phyloP scores from a whole-genome alignment of 2,113 vertebrate genomes.

The Miniopterus natalensis region DNA sequence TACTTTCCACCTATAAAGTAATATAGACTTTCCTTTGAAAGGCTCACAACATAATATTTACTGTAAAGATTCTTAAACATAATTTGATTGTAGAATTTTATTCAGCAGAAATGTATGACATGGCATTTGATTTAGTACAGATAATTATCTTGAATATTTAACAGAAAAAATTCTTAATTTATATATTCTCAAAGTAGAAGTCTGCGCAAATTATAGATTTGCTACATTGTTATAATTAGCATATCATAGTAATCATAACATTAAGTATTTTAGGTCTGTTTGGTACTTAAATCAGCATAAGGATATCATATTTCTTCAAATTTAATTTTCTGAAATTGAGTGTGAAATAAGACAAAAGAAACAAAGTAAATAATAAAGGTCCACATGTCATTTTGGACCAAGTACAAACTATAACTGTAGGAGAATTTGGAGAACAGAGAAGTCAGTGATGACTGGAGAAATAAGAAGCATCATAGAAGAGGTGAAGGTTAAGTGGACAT shows the following conservation, averaged over 20 bases:
- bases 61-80: neutral
- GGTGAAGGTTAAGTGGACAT: neutral
- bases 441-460: neutral
- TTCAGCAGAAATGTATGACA: neutral
- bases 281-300: conserved; percentile 50
- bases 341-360: conserved; percentile 58
- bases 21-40: neutral
- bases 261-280: conserved; percentile 8
- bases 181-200: conserved; percentile 22
- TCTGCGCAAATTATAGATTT: neutral
- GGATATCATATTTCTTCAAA: conserved; percentile 41
- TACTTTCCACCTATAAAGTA: neutral
- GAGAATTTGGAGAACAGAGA: neutral
- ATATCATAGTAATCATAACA: conserved; percentile 42
- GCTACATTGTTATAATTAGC: conserved; percentile 47
- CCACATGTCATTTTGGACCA: neutral
- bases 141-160: conserved; percentile 46
- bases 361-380: conserved; percentile 24
- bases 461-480: neutral
- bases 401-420: neutral
- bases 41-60: neutral
- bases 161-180: conserved; percentile 13
- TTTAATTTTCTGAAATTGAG: conserved; percentile 44
- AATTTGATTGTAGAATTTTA: conserved; percentile 30
- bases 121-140: conserved; percentile 19